Base-by-base conservation (phyloP, 2,888 invertebrate genomes). In the Mellilla xanthometata region DNA sequence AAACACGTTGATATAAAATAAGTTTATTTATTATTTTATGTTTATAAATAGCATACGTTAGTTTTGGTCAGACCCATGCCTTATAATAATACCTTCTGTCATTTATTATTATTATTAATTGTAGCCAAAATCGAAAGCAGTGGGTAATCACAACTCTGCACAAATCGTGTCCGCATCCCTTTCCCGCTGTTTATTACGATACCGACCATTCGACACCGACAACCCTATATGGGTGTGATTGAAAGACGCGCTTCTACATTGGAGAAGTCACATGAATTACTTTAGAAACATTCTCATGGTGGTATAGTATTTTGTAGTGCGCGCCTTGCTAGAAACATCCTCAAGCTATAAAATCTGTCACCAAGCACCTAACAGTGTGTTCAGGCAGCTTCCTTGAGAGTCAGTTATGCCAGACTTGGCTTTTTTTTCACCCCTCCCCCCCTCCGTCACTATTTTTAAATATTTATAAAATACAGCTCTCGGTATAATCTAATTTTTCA, bases 151-250 rank as follows among this genome's bases (percentile, higher is more conserved):
- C 28, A 15, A 11, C n/a, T 28, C 7, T n/a, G 28, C 28, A 36
- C 36, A 36, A 36, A 35, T 35, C 26, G 35, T 27, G 0, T 28
- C 8, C 15, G 11, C n/a, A 36, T 28, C 36, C 36, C 36, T 36
- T 36, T 36, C 28, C 27, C 36, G 22, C 28, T 19, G 36, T 36
- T 36, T 36, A 36, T 36, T 28, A n/a, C n/a, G 36, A 28, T 13
- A 29, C 27, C 27, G 22, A 27, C 28, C 35, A 36, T 22, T 12
- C 28, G 36, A 36, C 36, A 11, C 36, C 19, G 19, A 5, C 36
- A 8, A 10, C 15, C 3, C 28, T 12, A 11, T n/a, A 29, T 6
- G 27, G 28, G 28, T 36, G 36, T 28, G 36, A 36, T 36, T 28
- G 28, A 36, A 36, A 13, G 28, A 36, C 28, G 27, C 8, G 19